Conservation (phyloP, 2,113 vertebrate species). For the Pygoscelis antarcticus region DNA sequence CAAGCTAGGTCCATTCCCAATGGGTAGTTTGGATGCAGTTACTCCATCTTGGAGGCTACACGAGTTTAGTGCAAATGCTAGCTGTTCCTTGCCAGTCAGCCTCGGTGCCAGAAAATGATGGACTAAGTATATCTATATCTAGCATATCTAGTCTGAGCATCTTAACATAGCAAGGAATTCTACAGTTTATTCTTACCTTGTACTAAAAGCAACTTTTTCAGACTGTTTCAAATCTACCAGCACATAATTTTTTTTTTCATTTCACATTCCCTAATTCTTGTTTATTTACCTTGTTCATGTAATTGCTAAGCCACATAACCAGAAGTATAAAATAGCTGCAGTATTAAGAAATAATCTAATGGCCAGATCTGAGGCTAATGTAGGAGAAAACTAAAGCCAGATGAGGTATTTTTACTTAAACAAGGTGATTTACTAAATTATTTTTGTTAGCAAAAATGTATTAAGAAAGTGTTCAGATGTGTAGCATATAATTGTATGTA, state of each 20-base stretch:
- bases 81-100: neutral
- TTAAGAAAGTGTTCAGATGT: neutral
- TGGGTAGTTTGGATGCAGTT: neutral
- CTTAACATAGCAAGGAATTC: neutral
- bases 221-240: neutral
- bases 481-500: neutral
- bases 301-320: neutral
- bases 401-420: neutral
- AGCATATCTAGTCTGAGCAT: neutral
- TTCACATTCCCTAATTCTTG: neutral
- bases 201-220: neutral
- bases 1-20: neutral
- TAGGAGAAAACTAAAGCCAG: conserved; percentile 21
- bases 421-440: neutral
- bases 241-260: neutral
- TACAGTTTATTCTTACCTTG: neutral
- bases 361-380: neutral
- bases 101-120: neutral
- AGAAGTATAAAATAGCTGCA: neutral
- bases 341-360: conserved; percentile 1
- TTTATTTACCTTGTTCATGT: neutral
- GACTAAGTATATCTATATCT: neutral
- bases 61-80: neutral
- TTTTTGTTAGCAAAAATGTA: neutral
- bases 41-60: neutral